A percentile compares a stretch with the other conserved stretches of the same genome.
Evolutionary conservation across 2,888 invertebrate genomes (phyloP).

Genomic region (Brachyopa scutellaris): DNA sequence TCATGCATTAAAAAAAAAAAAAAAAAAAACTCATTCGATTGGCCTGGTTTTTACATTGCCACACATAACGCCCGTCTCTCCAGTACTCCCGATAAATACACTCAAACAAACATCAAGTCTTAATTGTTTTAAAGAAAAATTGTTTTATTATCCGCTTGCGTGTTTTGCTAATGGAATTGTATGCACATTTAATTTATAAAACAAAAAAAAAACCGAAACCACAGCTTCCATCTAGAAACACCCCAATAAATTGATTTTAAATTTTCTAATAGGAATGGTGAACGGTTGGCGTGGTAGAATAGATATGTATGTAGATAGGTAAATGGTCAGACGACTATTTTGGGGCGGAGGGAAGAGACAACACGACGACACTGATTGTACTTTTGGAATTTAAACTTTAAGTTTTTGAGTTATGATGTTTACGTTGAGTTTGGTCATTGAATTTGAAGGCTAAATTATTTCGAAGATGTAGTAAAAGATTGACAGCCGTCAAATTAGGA

Average conservation of each 20-base stretch:
- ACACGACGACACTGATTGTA: neutral
- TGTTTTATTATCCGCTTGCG: neutral
- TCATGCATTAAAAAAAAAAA: slow-evolving; percentile 33
- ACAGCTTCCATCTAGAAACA: neutral
- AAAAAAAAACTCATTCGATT: slow-evolving; percentile 49
- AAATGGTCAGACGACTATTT: too few relatives aligned
- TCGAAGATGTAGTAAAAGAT: slow-evolving; percentile 27
- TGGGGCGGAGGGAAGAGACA: too few relatives aligned
- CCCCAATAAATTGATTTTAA: slow-evolving; percentile 22
- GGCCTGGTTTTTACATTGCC: slow-evolving; percentile 51
- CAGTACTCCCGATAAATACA: neutral
- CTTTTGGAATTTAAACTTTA: neutral
- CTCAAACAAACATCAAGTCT: neutral
- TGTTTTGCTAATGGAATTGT: slow-evolving; percentile 3
- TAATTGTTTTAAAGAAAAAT: neutral
- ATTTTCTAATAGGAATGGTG: slow-evolving; percentile 15
- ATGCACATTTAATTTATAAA: slow-evolving; percentile 3
- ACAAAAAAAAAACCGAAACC: neutral
- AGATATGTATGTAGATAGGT: too few relatives aligned
- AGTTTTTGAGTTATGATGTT: neutral
- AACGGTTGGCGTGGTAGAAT: neutral
- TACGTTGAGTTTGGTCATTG: neutral
- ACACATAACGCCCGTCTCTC: slow-evolving; percentile 3
- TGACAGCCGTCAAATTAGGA: neutral
- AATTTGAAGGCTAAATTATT: slow-evolving; percentile 30